A percentile compares a stretch with the other conserved stretches of the same genome.
Conservation (phyloP, 2,888 invertebrate species). For the Scelioninae gen. 1 region DNA sequence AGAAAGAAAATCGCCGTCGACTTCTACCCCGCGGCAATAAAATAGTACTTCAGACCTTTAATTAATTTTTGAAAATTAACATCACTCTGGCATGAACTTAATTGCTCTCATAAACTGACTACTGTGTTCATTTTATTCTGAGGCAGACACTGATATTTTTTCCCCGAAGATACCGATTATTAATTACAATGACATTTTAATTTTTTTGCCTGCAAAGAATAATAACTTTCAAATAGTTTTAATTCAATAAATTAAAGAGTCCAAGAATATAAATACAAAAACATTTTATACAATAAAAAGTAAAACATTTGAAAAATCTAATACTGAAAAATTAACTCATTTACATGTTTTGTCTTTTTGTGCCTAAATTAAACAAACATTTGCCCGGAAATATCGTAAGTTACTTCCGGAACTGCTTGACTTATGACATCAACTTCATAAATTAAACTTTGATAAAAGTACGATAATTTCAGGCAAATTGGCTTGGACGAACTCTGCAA, state of each 20-base stretch:
- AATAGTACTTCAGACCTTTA: constrained; percentile 75
- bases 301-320: no score
- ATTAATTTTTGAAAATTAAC: constrained; percentile 81
- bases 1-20: constrained; percentile 48
- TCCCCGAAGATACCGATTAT: neutral
- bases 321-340: no score
- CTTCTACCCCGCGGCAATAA: constrained; percentile 50
- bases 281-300: no score
- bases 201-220: neutral
- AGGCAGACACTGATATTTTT: constrained; percentile 10
- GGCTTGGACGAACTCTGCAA: neutral
- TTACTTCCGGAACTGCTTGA: constrained; percentile 78
- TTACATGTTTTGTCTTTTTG: no score
- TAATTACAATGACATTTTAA: neutral
- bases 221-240: no score
- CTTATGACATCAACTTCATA: constrained; percentile 36
- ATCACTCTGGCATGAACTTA: constrained; percentile 59
- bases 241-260: no score
- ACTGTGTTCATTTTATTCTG: constrained; percentile 6
- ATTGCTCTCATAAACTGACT: constrained; percentile 49
- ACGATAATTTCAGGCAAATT: constrained; percentile 16
- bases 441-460: constrained; percentile 12
- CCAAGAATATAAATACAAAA: no score
- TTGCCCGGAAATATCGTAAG: constrained; percentile 77
- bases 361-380: no score